Base-by-base conservation (phyloP, 2,888 invertebrate species). In the Cepaea hortensis region DNA sequence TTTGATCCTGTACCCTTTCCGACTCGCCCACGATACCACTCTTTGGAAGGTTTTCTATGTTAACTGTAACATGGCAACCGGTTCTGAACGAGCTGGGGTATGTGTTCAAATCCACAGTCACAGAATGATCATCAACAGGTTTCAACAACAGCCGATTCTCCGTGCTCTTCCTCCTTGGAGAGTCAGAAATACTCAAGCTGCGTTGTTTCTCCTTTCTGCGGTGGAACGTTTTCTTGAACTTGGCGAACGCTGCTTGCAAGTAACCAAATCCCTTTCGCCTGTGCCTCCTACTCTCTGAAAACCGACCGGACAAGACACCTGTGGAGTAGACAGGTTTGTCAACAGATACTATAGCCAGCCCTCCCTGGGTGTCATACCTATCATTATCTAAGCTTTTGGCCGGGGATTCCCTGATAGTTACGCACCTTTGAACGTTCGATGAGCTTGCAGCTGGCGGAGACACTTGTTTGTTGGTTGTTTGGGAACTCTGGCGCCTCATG, bases 401-500 rank as follows among this genome's bases (percentile, higher is more conserved):
- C 72, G 76, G 86, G n/a, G 86, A 79, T 61, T 23, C 65, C 20
- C 35, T 65, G 18, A 20, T 48, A 20, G 65, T 20, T 68, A 75
- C 84, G 46, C 46, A 61, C 61, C 76, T 76, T 18, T 72, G 61
- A 0, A 65, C 61, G 20, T 83, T 75, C 15, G 55, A 23, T 7
- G 73, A 23, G 20, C 20, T 55, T 1, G n/a, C 83, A 0, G 68
- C 35, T 0, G 79, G 75, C 11, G 65, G 80, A 80, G 77, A 70
- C 5, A 23, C 73, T 9, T 72, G 79, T 68, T 70, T 46, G 6
- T 23, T 15, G 61, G 55, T 79, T 70, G 50, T 72, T 20, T 76
- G 81, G 11, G 75, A n/a, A 65, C 84, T 84, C 61, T 68, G 75
- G 6, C 81, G 62, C 62, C 76, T 68, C n/a, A 76, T 81, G 11